Evolutionary conservation across 2,113 vertebrate species (phyloP), one percentile per base, ranked within the genome.

Genomic region (Ophiodon elongatus): DNA sequence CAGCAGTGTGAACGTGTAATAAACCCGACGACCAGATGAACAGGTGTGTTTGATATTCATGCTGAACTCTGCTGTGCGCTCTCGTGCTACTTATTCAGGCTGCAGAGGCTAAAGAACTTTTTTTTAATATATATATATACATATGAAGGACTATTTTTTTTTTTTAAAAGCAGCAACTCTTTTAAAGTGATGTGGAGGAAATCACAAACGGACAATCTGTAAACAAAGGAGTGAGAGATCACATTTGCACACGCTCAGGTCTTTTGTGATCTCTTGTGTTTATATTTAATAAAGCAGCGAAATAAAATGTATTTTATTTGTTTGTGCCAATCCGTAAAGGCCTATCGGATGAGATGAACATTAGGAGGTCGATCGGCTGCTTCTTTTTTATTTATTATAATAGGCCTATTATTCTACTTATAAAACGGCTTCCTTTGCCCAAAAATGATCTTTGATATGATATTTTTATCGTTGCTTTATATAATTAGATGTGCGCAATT

Each of bases 31-130:
- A 4, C 71, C 62, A 43, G 33, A 37, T 43, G 56, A n/a, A 14
- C 72, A 83, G 35, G 50, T 86, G 83, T 66, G 35, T 84, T 45
- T 81, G 37, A 75, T 80, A 29, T 63, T 8, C 23, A n/a, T 41
- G 39, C 45, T 35, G 25, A 67, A 35, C 56, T 33, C 15, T 76
- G 50, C 27, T 19, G 3, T n/a, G n/a, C 27, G 31, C 4, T 67
- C 76, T 82, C 67, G 35, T 79, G 78, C 73, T 59, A 33, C 47
- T 84, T 37, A 67, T 85, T 87, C 41, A 62, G 56, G 6, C 68
- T 68, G 39, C 69, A 66, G 60, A 57, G 25, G 29, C 14, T 59
- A 39, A 33, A 21, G 31, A 68, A 25, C 21, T 57, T 25, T 56
- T 56, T n/a, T 23, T 13, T n/a, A n/a, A n/a, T n/a, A n/a, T n/a